phyloP scores from a whole-genome alignment of 2,888 invertebrate genomes.

The Hydropsyche betteni region DNA sequence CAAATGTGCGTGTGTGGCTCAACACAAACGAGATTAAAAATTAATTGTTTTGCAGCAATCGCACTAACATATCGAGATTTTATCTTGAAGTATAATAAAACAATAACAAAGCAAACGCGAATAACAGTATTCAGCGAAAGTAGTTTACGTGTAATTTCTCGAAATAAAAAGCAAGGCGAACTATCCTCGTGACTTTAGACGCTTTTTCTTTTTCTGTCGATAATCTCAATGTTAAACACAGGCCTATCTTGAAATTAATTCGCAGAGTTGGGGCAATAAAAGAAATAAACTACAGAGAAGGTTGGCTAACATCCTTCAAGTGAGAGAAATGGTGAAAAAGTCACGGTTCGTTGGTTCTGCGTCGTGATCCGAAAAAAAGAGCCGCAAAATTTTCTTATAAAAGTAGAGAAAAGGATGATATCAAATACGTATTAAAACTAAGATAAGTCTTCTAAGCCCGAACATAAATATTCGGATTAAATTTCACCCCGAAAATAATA shows the following conservation, averaged over 20 bases:
- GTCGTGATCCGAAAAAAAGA: background rate
- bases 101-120: background rate
- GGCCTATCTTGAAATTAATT: conserved; percentile 7
- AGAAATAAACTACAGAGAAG: conserved; percentile 10
- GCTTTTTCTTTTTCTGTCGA: background rate
- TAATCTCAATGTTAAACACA: background rate
- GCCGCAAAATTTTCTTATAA: too few relatives aligned
- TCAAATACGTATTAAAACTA: too few relatives aligned
- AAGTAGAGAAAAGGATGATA: too few relatives aligned
- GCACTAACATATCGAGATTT: background rate
- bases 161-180: background rate
- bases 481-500: too few relatives aligned
- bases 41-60: conserved; percentile 4
- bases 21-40: background rate
- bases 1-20: too few relatives aligned
- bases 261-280: conserved; percentile 4
- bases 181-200: background rate
- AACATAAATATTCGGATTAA: too few relatives aligned
- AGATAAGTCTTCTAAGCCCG: too few relatives aligned
- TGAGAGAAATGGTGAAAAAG: conserved; percentile 7
- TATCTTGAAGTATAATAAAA: background rate
- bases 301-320: background rate
- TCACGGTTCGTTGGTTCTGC: background rate
- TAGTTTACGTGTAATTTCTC: conserved; percentile 3
- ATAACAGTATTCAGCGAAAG: background rate